These are phyloP conservation scores for Mormyrus proboscirostris DNA, from an alignment of 2,797 vertebrate genomes.

Conservation along the genomic window DNA sequence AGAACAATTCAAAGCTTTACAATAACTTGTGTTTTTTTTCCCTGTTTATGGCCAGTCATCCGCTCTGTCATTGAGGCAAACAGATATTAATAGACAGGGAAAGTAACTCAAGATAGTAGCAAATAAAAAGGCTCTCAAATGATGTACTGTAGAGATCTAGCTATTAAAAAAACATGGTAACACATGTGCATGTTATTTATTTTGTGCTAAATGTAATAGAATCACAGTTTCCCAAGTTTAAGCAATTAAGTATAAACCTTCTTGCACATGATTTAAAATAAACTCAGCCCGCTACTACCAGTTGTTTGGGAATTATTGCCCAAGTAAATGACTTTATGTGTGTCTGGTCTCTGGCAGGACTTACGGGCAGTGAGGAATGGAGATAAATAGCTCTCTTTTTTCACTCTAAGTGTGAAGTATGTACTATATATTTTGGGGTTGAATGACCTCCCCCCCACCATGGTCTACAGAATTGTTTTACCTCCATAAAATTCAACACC, in stretches of 20 bases:
- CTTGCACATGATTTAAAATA: not conserved
- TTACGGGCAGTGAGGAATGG: not conserved
- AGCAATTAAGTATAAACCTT: not conserved
- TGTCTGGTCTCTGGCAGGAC: not conserved
- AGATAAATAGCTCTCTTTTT: not conserved
- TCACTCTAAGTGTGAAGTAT: not conserved
- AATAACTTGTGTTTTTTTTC: not conserved
- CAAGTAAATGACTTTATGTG: not conserved
- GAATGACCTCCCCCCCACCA: not conserved
- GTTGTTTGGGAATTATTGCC: not conserved
- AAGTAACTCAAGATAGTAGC: not conserved
- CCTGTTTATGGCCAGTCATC: not conserved
- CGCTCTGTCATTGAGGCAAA: not conserved
- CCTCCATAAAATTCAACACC: not conserved
- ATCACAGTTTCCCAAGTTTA: not conserved
- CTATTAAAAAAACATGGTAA: conserved; percentile 5
- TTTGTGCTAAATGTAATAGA: not conserved
- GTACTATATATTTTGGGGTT: not conserved
- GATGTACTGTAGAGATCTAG: not conserved
- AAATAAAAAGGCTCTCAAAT: not conserved
- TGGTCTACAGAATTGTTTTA: not conserved
- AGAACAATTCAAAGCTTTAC: not conserved
- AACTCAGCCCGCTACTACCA: not conserved
- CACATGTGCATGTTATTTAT: not conserved
- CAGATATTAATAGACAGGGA: not conserved